A percentile compares a stretch with the other conserved stretches of the same genome.
These are phyloP conservation scores for Podarcis lilfordi DNA, from an alignment of 2,797 vertebrate genomes.

Conservation along the genomic window DNA sequence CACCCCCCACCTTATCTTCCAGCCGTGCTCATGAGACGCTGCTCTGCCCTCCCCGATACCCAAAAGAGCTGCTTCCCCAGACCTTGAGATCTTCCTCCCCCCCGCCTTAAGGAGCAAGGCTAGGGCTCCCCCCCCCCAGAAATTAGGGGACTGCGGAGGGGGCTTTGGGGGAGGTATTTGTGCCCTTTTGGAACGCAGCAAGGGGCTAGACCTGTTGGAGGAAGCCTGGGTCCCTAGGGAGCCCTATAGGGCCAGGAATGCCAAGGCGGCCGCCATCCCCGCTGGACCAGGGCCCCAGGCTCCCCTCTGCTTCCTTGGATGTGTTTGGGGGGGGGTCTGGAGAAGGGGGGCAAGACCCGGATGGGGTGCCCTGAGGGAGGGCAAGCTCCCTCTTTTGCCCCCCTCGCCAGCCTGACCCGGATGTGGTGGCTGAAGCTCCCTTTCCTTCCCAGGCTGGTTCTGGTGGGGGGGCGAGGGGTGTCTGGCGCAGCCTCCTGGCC, in stretches of 20 bases:
- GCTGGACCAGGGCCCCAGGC: neutral
- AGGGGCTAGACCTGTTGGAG: slow-evolving; percentile 8
- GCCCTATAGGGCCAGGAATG: slow-evolving; percentile 26
- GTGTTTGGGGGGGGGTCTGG: neutral
- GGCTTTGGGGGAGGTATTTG: slow-evolving; percentile 3
- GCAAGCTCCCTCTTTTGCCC: too few species aligned
- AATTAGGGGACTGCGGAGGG: too few species aligned
- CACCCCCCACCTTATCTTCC: neutral
- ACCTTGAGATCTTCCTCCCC: neutral
- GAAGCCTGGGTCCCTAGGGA: neutral
- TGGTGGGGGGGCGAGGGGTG: neutral
- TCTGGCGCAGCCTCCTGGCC: neutral
- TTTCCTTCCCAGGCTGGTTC: too few species aligned
- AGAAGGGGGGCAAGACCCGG: neutral
- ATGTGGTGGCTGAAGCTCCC: neutral
- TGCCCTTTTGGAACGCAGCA: slow-evolving; percentile 41
- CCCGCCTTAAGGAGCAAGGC: neutral
- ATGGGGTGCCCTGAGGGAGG: neutral
- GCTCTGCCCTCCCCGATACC: neutral
- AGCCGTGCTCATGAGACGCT: neutral
- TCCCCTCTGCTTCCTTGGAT: neutral
- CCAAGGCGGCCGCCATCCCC: neutral
- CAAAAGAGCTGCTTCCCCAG: too few species aligned
- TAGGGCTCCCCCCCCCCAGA: too few species aligned
- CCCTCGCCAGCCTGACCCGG: neutral